Conservation (phyloP, 2,888 invertebrate species). For the Zele albiditarsus region DNA sequence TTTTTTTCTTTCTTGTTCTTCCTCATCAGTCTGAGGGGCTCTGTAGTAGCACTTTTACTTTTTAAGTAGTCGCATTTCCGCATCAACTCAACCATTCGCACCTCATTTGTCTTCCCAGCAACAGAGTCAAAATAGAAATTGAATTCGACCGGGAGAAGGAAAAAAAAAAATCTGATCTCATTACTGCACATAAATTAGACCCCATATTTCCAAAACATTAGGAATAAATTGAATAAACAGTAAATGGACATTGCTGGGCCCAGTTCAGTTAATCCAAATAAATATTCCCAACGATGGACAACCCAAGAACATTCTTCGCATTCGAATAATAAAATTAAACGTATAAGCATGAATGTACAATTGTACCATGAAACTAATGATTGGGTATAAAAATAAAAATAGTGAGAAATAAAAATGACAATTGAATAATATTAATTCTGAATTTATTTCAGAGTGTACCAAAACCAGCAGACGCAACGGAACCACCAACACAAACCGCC, state of each 20-base stretch:
- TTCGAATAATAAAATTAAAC: constrained; percentile 2
- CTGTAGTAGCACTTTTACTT: constrained; percentile 28
- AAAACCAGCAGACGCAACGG: constrained; percentile 61
- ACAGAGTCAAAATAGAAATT: constrained; percentile 8
- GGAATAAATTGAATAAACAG: background rate
- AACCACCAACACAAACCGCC: constrained; percentile 49
- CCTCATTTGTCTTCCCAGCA: background rate
- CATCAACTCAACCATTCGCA: background rate
- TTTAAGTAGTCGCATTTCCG: constrained; percentile 27
- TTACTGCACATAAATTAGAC: background rate
- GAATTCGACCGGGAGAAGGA: background rate
- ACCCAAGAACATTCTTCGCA: background rate
- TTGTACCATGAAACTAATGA: constrained; percentile 14
- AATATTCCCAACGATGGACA: constrained; percentile 19
- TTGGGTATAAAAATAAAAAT: constrained; percentile 22
- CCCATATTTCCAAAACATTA: background rate
- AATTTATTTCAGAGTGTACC: constrained; percentile 65
- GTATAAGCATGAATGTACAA: constrained; percentile 22
- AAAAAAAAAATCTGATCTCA: background rate
- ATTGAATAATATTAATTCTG: background rate
- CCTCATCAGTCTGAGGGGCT: constrained; percentile 16
- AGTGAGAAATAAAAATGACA: constrained; percentile 6
- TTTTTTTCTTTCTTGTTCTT: constrained; percentile 24
- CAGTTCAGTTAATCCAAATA: constrained; percentile 8
- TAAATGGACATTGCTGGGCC: constrained; percentile 37